A percentile compares a stretch with the other conserved stretches of the same genome.
These are phyloP conservation scores for Pongo abelii DNA, from an alignment of 2,113 vertebrate species.

Conservation along the genomic window DNA sequence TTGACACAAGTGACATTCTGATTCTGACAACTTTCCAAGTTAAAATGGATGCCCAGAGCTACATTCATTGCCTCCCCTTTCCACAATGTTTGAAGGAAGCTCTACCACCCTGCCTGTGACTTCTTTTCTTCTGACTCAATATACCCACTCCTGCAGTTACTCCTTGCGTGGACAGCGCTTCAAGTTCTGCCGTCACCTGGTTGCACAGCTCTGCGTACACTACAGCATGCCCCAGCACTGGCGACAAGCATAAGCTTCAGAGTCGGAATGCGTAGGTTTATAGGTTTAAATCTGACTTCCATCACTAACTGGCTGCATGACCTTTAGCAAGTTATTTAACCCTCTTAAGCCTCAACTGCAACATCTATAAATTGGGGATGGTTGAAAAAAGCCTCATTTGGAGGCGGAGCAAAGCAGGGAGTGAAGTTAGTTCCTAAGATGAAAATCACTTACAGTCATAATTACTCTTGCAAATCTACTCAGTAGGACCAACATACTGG, in stretches of 20 bases:
- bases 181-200: background rate
- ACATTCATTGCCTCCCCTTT: background rate
- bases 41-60: background rate
- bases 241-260: background rate
- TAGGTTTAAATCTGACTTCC: background rate
- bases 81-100: background rate
- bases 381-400: background rate
- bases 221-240: background rate
- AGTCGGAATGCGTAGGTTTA: background rate
- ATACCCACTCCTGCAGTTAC: background rate
- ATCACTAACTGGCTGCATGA: fast-evolving
- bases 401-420: background rate
- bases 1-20: background rate
- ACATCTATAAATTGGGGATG: background rate
- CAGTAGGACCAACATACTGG: background rate
- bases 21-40: background rate
- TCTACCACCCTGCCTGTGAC: background rate
- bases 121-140: background rate
- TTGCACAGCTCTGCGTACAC: background rate
- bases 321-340: background rate
- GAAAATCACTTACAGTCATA: background rate
- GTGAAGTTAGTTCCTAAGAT: background rate
- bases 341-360: background rate
- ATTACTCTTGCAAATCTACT: background rate
- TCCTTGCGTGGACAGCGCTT: background rate